Percentiles rank a stretch among this genome's conserved stretches.
phyloP scores from a whole-genome alignment of 2,797 vertebrate species.

The Atherinosoma microstoma region DNA sequence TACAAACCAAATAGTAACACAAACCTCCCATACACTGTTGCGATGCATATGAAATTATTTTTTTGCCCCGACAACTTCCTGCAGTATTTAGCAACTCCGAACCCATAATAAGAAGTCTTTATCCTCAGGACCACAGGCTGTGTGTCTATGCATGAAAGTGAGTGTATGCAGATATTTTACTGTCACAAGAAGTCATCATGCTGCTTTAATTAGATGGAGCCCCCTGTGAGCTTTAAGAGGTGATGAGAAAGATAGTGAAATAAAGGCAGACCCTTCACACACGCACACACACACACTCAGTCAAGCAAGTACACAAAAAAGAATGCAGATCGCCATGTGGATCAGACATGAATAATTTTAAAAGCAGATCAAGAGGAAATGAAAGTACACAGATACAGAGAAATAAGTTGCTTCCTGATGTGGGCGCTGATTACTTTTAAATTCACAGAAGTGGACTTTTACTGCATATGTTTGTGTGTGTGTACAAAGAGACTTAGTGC shows the following conservation, averaged over 20 bases:
- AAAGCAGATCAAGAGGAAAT: background rate
- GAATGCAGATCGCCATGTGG: background rate
- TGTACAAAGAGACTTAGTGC: conserved; percentile 29
- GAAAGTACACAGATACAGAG: background rate
- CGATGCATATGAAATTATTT: conserved; percentile 57
- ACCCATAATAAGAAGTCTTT: conserved; percentile 66
- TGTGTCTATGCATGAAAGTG: conserved; percentile 21
- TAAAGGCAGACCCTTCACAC: background rate
- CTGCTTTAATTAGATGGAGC: conserved; percentile 64
- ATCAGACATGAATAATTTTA: background rate
- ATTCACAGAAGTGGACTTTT: background rate
- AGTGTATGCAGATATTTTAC: conserved; percentile 14
- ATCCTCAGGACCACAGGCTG: conserved; percentile 55
- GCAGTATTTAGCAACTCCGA: conserved; percentile 54
- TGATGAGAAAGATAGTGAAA: conserved; percentile 15
- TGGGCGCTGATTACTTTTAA: background rate
- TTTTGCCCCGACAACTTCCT: conserved; percentile 52
- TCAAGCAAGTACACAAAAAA: background rate
- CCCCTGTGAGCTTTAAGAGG: conserved; percentile 34
- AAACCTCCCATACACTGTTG: background rate
- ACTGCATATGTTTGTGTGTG: background rate
- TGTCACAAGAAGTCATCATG: conserved; percentile 52
- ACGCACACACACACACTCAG: background rate
- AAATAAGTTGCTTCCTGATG: background rate
- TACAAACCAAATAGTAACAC: background rate